phyloP scores from a whole-genome alignment of 2,888 invertebrate species.

The Macaria notata region DNA sequence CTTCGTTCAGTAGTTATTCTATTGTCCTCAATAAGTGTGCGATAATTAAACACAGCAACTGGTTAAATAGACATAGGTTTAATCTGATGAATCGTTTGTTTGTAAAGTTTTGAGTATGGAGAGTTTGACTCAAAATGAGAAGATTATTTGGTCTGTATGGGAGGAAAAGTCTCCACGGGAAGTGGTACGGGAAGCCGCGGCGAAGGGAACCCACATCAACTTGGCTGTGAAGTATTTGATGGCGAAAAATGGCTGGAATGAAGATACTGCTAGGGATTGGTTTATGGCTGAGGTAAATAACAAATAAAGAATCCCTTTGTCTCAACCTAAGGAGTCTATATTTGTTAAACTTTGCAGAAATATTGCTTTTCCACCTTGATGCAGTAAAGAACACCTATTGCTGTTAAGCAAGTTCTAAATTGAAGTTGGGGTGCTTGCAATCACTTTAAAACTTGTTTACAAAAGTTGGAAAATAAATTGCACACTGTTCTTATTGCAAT shows the following conservation, averaged over 20 bases:
- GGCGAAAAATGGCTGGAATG: conserved; percentile 76
- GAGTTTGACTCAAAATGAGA: conserved; percentile 79
- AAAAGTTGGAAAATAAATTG: no score
- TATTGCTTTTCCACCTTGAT: no score
- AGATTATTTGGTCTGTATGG: conserved; percentile 86
- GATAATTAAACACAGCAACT: not conserved
- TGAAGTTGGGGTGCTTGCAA: no score
- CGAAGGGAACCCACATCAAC: conserved; percentile 84
- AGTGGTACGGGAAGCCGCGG: conserved; percentile 85
- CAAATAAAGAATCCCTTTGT: not conserved
- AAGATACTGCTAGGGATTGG: conserved; percentile 78
- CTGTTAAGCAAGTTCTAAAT: no score
- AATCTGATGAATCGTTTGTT: conserved; percentile 7
- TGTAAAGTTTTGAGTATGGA: conserved; percentile 65
- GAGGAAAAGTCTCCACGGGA: conserved; percentile 83
- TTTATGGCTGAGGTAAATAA: conserved; percentile 79
- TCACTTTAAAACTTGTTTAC: no score
- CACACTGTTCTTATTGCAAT: no score
- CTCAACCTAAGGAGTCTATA: not conserved
- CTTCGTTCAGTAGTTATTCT: conserved; percentile 12
- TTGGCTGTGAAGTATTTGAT: conserved; percentile 83
- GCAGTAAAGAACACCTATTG: no score
- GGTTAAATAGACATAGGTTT: not conserved
- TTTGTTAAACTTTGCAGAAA: no score
- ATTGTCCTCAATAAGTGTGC: conserved; percentile 10